Evolutionary conservation across 1,140 invertebrate genomes (phyloP), one percentile per base, ranked within the genome.

Genomic region (Hypothenemus hampei): DNA sequence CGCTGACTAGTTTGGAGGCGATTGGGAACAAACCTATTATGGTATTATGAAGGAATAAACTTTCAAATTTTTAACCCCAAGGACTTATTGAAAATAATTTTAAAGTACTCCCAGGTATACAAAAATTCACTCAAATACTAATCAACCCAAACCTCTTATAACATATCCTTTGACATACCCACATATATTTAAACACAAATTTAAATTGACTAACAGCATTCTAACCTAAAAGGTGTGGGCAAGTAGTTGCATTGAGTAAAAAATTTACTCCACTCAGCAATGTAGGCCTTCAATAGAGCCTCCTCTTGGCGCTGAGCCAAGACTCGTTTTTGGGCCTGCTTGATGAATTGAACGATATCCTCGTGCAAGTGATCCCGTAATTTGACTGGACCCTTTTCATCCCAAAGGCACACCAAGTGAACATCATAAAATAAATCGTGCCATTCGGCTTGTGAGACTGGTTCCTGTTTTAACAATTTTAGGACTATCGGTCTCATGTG

Each of bases 211-310:
- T n/a, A n/a, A n/a, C n/a, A n/a, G n/a, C n/a, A n/a, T n/a, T n/a
- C n/a, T n/a, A n/a, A 92, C 37, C 86, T 82, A 78, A 98, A 98
- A 8, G 95, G 95, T 58, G 93, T 92, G 3, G 95, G 94, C 62
- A 98, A 76, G 76, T 97, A 98, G 71, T 91, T 89, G 73, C 94
- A 97, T 71, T 98, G 94, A 5, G 93, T 93, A 70, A 97, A 97
- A 77, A 98, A 98, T 67, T 96, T 97, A 33, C 91, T 80, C 95
- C 95, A 98, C 74, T 97, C 94, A 6, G 83, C 82, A 63, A 98
- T 97, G 67, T 98, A 98, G 6, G 94, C 91, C 74, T 94, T 94
- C 4, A 98, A 75, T 18, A 98, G 75, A 5, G 94, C 92, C 71
- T 96, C 91, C 66, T 98, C 94, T 69, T 97, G 93, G 57, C 91